Evolutionary conservation across 2,888 invertebrate genomes (phyloP).

Genomic region (Andrena trimmerana): DNA sequence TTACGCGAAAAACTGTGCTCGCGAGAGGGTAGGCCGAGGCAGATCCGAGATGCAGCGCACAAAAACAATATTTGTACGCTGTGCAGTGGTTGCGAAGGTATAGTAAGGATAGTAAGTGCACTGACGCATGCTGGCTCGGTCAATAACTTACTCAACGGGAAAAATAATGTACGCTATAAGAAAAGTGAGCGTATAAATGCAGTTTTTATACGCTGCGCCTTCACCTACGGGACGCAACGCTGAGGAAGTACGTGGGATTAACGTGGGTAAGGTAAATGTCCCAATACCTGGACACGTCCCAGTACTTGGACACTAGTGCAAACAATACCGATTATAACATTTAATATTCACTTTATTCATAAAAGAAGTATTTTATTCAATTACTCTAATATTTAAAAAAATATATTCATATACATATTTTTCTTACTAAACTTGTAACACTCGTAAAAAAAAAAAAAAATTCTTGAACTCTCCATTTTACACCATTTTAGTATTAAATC

Average conservation of each 20-base stretch:
- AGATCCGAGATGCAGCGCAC: background rate
- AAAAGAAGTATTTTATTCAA: too few species aligned
- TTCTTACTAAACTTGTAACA: too few species aligned
- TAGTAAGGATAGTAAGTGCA: background rate
- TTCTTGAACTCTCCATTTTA: too few species aligned
- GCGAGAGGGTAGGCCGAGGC: background rate
- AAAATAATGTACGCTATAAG: background rate
- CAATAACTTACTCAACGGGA: background rate
- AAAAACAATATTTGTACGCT: background rate
- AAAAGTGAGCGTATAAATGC: conserved; percentile 1
- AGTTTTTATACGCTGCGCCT: background rate
- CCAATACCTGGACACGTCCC: too few species aligned
- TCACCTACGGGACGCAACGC: background rate
- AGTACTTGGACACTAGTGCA: too few species aligned
- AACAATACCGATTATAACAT: too few species aligned
- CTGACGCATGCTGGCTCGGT: background rate
- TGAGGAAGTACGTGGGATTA: background rate
- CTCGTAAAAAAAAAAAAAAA: too few species aligned
- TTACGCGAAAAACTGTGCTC: background rate
- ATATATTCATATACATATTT: too few species aligned
- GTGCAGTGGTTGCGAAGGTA: background rate
- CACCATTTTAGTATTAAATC: too few species aligned
- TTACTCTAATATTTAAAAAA: too few species aligned
- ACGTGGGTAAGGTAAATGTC: too few species aligned
- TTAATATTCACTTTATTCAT: too few species aligned